Evolutionary conservation across 2,113 vertebrate genomes (phyloP).

Genomic region (Machaerirhynchus nigripectus): DNA sequence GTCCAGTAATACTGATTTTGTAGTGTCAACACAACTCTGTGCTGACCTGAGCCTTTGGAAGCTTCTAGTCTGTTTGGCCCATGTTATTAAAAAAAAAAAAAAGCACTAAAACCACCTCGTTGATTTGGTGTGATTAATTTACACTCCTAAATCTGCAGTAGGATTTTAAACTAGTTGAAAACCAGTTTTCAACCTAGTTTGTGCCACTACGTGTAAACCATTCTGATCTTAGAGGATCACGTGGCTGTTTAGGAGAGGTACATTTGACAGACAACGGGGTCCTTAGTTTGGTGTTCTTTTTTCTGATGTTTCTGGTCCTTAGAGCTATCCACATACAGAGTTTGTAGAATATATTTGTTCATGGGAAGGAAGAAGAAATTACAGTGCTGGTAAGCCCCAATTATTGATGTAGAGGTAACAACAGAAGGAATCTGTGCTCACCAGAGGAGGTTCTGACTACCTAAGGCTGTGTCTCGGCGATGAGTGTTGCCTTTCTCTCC

Average conservation of each 20-base stretch:
- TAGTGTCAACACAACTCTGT: neutral
- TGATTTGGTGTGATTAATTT: neutral
- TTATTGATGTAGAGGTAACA: neutral
- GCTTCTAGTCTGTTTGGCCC: neutral
- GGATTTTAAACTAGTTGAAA: neutral
- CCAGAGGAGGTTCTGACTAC: neutral
- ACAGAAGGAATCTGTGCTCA: neutral
- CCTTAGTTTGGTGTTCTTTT: neutral
- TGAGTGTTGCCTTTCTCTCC: neutral
- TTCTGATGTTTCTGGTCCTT: neutral
- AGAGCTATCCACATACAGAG: neutral
- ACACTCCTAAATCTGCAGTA: neutral
- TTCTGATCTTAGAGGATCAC: neutral
- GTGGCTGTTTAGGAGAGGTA: neutral
- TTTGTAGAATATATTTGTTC: neutral
- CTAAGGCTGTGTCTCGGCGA: neutral
- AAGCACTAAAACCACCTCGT: rapidly evolving
- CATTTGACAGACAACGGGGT: neutral
- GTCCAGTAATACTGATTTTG: neutral
- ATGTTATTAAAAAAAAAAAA: neutral
- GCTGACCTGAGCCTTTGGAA: neutral
- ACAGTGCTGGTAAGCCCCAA: neutral
- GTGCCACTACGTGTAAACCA: neutral
- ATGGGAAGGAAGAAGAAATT: neutral
- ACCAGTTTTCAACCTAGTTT: neutral